Evolutionary conservation across 2,888 invertebrate species (phyloP).

Genomic region (Athalia circularis): DNA sequence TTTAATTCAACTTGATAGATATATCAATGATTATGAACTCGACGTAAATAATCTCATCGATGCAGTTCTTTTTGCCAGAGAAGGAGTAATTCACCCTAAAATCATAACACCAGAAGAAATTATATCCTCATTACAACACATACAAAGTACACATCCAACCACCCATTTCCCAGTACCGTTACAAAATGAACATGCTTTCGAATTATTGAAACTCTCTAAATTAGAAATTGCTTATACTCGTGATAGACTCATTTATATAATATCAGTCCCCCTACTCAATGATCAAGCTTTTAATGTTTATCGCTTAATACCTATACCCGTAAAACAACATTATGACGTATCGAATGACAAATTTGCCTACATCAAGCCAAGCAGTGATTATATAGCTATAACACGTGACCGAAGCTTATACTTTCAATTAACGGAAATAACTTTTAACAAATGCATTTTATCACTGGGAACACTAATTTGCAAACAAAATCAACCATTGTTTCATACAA

Average conservation of each 20-base stretch:
- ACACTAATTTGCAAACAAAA: constrained; percentile 11
- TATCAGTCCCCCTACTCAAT: neutral
- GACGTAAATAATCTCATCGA: constrained; percentile 3
- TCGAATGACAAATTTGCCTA: constrained; percentile 6
- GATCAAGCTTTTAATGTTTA: neutral
- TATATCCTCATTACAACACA: neutral
- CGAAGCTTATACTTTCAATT: neutral
- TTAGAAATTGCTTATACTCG: neutral
- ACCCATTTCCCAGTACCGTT: neutral
- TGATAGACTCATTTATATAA: neutral
- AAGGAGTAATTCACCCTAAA: constrained; percentile 2
- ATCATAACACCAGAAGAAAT: neutral
- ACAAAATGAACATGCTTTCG: neutral
- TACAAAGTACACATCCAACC: neutral
- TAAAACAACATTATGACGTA: neutral
- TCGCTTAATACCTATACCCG: neutral
- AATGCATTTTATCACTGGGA: constrained; percentile 14
- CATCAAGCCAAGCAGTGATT: neutral
- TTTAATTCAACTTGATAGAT: neutral
- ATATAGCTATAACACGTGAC: constrained; percentile 6
- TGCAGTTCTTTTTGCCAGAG: neutral
- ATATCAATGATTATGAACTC: neutral
- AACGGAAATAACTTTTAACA: constrained; percentile 1
- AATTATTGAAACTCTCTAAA: neutral
- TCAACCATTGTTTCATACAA: neutral